A percentile compares a stretch with the other conserved stretches of the same genome.
Evolutionary conservation across 2,113 vertebrate genomes (phyloP).

Genomic region (Rousettus leschenaultii): DNA sequence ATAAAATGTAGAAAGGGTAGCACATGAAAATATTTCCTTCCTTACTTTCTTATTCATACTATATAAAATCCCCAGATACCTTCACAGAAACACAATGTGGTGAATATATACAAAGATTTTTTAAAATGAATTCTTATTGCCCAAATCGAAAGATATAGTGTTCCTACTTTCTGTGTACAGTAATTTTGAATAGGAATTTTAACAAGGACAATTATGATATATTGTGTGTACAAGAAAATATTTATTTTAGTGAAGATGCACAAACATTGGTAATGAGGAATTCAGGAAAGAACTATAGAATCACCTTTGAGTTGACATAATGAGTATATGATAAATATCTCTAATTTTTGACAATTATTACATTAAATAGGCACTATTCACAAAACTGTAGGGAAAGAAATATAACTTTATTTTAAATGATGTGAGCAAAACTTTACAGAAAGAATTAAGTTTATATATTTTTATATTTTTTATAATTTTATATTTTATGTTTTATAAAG

Average conservation of each 20-base stretch:
- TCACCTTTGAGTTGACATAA: background rate
- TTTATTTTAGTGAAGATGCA: background rate
- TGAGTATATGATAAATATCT: background rate
- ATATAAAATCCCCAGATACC: background rate
- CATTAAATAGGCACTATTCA: background rate
- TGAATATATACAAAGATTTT: background rate
- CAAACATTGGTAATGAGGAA: background rate
- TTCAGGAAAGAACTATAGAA: background rate
- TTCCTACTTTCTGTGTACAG: background rate
- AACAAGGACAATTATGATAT: background rate
- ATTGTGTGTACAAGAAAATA: background rate
- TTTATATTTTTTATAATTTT: background rate
- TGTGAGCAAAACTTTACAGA: background rate
- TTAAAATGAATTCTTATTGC: background rate
- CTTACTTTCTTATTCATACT: background rate
- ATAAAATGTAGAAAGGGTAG: background rate
- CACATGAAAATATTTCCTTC: background rate
- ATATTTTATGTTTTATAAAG: background rate
- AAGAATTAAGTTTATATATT: background rate
- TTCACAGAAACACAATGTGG: background rate
- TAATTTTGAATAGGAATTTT: background rate
- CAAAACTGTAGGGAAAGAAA: background rate
- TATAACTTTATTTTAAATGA: background rate
- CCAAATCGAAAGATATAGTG: background rate
- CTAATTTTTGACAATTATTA: background rate